Base-by-base conservation (phyloP, 2,113 vertebrate species). In the Pavo muticus region DNA sequence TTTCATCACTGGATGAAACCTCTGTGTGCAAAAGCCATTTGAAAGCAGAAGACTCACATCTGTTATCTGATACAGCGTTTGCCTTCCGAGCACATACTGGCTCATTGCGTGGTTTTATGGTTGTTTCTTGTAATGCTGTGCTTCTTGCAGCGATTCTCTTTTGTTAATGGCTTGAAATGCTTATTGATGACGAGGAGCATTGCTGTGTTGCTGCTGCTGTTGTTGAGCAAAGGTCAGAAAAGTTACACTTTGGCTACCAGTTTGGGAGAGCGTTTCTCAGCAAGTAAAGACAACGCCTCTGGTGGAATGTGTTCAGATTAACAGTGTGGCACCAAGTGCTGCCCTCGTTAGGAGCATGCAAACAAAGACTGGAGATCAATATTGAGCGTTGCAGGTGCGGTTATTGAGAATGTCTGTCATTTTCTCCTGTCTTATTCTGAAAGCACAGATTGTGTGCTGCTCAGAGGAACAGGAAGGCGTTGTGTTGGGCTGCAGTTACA, bases 201-300 rank as follows among this genome's bases (percentile, higher is more conserved):
- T 92, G 11, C 65, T 75, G 5, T 82, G 61, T 70, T 77, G 92
- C 92, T 85, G 54, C 83, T 71, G 56, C 79, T 96, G 90, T 61
- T 68, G 60, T 84, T 90, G 92, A 86, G 76, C 87, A 70, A 88
- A 65, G 64, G 91, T 88, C 56, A 30, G 24, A 6, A 4, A 59
- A 94, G 57, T 91, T 96, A 88, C 81, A 88, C 76, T 87, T 95
- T 40, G 65, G 11, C 81, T 91, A 27, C 72, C 23, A 39, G 13
- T 64, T 44, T 64, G 57, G 65, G 48, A 82, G 73, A 45, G 72
- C 11, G 8, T 60, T 90, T 93, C 79, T 91, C 76, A 63, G 75
- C 56, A 86, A 70, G 79, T 44, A 39, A 84, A 90, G 87, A 78
- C 90, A 86, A 39, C 64, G 70, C 48, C 50, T 75, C 35, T 15